Base-by-base conservation (phyloP, 1,140 invertebrate species). In the Monomorium pharaonis region DNA sequence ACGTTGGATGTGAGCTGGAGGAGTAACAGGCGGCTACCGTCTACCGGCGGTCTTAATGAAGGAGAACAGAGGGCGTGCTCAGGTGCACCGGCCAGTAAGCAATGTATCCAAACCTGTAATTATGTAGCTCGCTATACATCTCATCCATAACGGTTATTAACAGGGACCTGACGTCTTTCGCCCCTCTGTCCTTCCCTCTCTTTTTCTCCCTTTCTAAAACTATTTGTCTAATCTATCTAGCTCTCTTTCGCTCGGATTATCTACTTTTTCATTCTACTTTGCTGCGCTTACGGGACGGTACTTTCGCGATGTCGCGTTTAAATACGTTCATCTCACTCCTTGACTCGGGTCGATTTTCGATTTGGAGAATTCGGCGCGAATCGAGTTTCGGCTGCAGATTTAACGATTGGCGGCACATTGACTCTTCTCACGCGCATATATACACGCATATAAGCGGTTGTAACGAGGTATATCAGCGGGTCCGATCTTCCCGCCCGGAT, bases 1-100 rank as follows among this genome's bases (percentile, higher is more conserved):
- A 78, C 9, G 74, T 69, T 85, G 77, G 77, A 86, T 89, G 86
- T 86, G n/a, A 83, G 37, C 85, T 84, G 86, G 30, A 87, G 89
- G 87, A 89, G 90, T 93, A 94, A 93, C 94, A 94, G 94, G 90
- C 93, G 92, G 94, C 94, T 94, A 94, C 94, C 93, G 93, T 93
- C 89, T 86, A 90, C n/a, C 88, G 88, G 86, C 77, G 85, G 89
- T 91, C 92, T 94, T 94, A 94, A 95, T 94, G 93, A 95, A 94
- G 93, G 92, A 93, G 93, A 94, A 92, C 93, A 93, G 93, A 94
- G 93, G 94, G 94, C 94, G 94, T 94, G 93, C 91, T 93, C 94
- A 90, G 91, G 90, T 93, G 92, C 93, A 94, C 92, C 92, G 91
- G 90, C 89, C 92, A 92, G 90, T 94, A 93, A 94, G 93, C 92